Percentiles rank a stretch among this genome's conserved stretches.
Conservation (phyloP, 1,140 invertebrate species). For the Sinella curviseta region DNA sequence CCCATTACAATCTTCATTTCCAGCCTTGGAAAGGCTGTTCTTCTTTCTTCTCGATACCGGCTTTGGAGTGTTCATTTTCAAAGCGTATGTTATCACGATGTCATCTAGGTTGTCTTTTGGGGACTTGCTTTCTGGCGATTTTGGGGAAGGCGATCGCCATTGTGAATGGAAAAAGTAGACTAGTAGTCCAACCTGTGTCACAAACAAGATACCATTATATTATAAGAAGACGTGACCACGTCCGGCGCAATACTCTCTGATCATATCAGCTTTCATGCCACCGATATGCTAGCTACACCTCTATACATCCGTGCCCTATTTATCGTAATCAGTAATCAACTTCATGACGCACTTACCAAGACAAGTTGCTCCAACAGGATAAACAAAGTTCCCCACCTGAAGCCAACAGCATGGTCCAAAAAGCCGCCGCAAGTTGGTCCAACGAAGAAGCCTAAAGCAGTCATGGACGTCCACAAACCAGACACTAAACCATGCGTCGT, state of each 20-base stretch:
- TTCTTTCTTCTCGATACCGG: not conserved
- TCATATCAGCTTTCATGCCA: no score
- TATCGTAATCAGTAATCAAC: no score
- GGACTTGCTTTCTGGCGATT: not conserved
- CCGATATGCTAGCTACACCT: no score
- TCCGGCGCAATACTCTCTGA: no score
- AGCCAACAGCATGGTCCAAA: constrained; percentile 72
- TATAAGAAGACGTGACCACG: no score
- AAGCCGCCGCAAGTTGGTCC: constrained; percentile 76
- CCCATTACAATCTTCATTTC: no score
- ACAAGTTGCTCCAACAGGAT: constrained; percentile 67
- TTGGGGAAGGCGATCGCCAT: not conserved
- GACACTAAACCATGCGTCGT: constrained; percentile 82
- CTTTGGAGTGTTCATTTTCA: not conserved
- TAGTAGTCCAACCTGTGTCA: no score
- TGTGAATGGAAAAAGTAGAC: no score
- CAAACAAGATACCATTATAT: no score
- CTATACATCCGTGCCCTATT: no score
- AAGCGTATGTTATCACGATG: not conserved
- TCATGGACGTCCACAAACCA: constrained; percentile 80
- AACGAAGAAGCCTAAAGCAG: constrained; percentile 81
- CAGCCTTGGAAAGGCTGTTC: not conserved
- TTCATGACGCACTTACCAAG: constrained; percentile 59
- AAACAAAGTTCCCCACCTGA: constrained; percentile 69
- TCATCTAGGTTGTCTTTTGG: not conserved